Evolutionary conservation across 2,888 invertebrate species (phyloP), one percentile per base, ranked within the genome.

Genomic region (Pristionchus maxplancki): DNA sequence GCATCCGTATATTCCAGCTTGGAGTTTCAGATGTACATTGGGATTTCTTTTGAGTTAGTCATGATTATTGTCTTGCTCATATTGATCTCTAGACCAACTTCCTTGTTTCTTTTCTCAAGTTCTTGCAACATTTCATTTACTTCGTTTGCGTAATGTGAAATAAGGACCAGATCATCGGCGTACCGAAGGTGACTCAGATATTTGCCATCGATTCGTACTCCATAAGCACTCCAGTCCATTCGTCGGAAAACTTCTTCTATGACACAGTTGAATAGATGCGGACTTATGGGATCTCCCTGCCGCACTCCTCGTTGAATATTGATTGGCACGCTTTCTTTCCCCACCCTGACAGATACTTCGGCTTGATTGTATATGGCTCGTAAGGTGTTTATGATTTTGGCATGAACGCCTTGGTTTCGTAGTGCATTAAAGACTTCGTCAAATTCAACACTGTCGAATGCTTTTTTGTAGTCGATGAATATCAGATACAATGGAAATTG

Each of bases 401-500:
- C 37, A 20, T 37, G 34, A 9, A 71, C 20, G 11, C 71, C 71
- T 20, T 37, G 71, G 15, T 71, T 17, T 8, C 37, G 5, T 13
- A 71, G 15, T 15, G 71, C 71, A 37, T 71, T 17, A 34, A 34
- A 71, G 4, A 71, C 37, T 9, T 71, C 9, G 37, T 71, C 37
- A 37, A 71, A 71, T 71, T 71, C 37, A 17, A 71, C 71, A 17
- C 31, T 71, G 17, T 71, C 71, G 17, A 71, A 71, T 13, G 71
- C 71, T 37, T 71, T 71, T 15, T 15, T 8, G 37, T 37, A 71
- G 28, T 71, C 71, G 5, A 71, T 71, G 71, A 71, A 71, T 37
- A 71, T 37, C 13, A 71, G 20, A 20, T 71, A 71, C 37, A 71
- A 37, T 13, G 89, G 90, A 15, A 58, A 24, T 1, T 71, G n/a